Base-by-base conservation (phyloP, 2,888 invertebrate species). In the Scaptomyza flava region DNA sequence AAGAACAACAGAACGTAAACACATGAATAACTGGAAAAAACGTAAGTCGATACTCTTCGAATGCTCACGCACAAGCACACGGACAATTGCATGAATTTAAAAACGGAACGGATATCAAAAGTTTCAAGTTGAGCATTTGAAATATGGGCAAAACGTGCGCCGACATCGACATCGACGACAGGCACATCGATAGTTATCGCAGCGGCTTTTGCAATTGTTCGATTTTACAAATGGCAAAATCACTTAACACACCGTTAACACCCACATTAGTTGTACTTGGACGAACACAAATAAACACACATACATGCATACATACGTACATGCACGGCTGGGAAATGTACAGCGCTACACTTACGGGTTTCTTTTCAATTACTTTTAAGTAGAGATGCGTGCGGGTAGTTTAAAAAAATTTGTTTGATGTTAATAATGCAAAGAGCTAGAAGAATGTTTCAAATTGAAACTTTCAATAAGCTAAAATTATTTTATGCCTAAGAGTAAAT, bases 201-300 rank as follows among this genome's bases (percentile, higher is more conserved):
- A 53, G 56, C 52, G 51, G 54, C 72, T 68, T 70, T 63, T 54
- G 51, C 75, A 78, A 82, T 81, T 77, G 86, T 75, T 74, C 77
- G 83, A 77, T 83, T 82, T 68, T 65, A 77, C 72, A 81, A 86
- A 79, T 78, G 77, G 69, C 56, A 67, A 81, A 88, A 87, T 87
- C 89, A 87, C 79, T 89, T 86, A 86, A 81, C 85, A 89, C 81
- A 77, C 81, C 82, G 86, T 90, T 89, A 89, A 87, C 90, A 90
- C 89, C 83, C 89, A 89, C 89, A 89, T 86, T 87, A 86, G 81
- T 74, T 77, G 79, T 82, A 87, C 84, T 81, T 79, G 76, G 68
- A 30, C 78, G 87, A 79, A 72, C 84, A 65, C 75, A 66, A 59
- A 61, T 48, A 62, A 47, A 62, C 23, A 51, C 50, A 38, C n/a